These are phyloP conservation scores for Ptychobarbus kaznakovi DNA, from an alignment of 2,797 vertebrate species.

Conservation along the genomic window DNA sequence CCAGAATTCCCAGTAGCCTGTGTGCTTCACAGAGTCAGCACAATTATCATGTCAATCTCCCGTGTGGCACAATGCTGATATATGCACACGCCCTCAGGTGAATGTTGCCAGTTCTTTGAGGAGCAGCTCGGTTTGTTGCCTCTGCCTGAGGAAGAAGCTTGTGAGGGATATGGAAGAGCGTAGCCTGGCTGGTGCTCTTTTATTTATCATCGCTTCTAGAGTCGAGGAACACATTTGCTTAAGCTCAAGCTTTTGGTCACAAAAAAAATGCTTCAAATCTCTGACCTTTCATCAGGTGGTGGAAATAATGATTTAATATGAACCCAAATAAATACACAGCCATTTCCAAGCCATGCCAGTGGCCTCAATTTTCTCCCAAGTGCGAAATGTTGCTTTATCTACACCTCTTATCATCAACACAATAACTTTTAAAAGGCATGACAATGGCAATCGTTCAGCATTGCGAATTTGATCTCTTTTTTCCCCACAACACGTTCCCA, in stretches of 20 bases:
- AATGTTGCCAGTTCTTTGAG: conserved; percentile 84
- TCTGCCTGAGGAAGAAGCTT: conserved; percentile 68
- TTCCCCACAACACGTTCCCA: conserved; percentile 72
- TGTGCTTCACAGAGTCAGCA: conserved; percentile 89
- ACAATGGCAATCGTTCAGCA: not conserved
- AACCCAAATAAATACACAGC: not conserved
- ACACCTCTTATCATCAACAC: not conserved
- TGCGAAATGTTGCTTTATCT: not conserved
- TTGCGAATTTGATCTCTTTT: conserved; percentile 25
- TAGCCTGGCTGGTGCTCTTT: conserved; percentile 59
- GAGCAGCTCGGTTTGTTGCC: conserved; percentile 80
- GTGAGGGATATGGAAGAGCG: conserved; percentile 42
- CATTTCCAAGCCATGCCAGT: not conserved
- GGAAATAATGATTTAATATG: not conserved
- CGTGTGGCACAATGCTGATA: conserved; percentile 75
- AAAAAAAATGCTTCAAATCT: not conserved
- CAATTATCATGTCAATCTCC: conserved; percentile 99
- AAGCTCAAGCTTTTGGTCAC: not conserved
- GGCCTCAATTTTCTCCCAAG: not conserved
- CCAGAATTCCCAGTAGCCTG: conserved; percentile 87
- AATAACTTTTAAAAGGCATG: not conserved
- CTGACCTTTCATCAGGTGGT: conserved; percentile 19
- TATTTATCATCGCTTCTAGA: conserved; percentile 25
- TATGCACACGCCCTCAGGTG: conserved; percentile 84
- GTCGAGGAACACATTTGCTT: conserved; percentile 24